Evolutionary conservation across 2,797 vertebrate species (phyloP), one percentile per base, ranked within the genome.

Genomic region (Echeneis naucrates): DNA sequence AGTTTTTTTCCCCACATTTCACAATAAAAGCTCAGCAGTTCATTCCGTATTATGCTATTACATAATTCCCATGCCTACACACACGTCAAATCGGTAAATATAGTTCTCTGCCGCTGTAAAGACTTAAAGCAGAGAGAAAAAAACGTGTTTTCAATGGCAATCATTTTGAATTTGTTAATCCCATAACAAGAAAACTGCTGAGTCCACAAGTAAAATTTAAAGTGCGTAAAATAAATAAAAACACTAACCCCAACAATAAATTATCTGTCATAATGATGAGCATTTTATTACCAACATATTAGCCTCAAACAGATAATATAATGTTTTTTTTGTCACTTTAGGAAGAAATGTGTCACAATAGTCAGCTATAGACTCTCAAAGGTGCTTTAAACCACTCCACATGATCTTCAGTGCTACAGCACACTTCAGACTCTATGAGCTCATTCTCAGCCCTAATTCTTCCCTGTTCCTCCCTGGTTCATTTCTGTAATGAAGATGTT

Each of bases 1-100:
- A 8, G 42, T 19, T 23, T 3, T 51, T 54, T 52, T 44, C 55
- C 37, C n/a, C 30, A 8, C 2, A 55, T 62, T 74, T 68, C 48
- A 56, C 26, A 62, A 84, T 59, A 54, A 78, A 83, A 62, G 56
- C 48, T 52, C 37, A 11, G 61, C 32, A 26, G 45, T 76, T 73
- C 16, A 42, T 55, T 80, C 8, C 14, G 58, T 8, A 10, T 30
- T 38, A 17, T 32, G 21, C 35, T 23, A 67, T 71, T 8, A 51
- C 56, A 52, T 14, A 17, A 62, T 62, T 42, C 14, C 21, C 13
- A 24, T 17, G 7, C 24, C 6, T 26, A 40, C 17, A 12, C 40
- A 42, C 0, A 47, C 56, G 21, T 51, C 4, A 51, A 52, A 19
- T 14, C 3, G 24, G 23, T 21, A 24, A 27, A 47, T 24, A 23